phyloP scores from a whole-genome alignment of 1,140 invertebrate species.

The Leptinotarsa undecemlineata region DNA sequence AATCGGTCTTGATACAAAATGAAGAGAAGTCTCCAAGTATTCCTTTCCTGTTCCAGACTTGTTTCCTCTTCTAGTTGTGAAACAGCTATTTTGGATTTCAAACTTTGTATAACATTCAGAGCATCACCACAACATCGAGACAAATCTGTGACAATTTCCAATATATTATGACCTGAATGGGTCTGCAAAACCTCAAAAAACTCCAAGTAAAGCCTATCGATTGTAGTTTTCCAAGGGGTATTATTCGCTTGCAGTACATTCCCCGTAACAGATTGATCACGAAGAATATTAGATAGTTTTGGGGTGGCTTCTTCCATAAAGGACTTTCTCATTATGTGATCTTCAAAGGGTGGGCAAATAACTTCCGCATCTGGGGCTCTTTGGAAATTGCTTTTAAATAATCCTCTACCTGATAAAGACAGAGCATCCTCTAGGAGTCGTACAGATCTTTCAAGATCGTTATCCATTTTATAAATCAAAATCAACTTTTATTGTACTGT shows the following conservation, averaged over 20 bases:
- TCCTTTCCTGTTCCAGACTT: conserved; percentile 78
- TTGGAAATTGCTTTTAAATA: conserved; percentile 39
- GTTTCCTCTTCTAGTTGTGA: conserved; percentile 58
- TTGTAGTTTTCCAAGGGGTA: conserved; percentile 58
- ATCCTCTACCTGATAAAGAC: conserved; percentile 38
- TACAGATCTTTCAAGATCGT: conserved; percentile 49
- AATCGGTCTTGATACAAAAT: conserved; percentile 80
- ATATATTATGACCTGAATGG: conserved; percentile 58
- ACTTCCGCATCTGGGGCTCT: conserved; percentile 20
- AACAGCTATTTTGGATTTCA: conserved; percentile 53
- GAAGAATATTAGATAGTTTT: conserved; percentile 55
- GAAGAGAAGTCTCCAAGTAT: conserved; percentile 83
- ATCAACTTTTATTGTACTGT: too few species aligned
- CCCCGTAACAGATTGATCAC: conserved; percentile 53
- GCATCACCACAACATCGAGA: conserved; percentile 61
- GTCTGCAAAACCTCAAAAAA: conserved; percentile 64
- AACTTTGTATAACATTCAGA: conserved; percentile 57
- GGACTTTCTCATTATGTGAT: conserved; percentile 33
- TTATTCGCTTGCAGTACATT: conserved; percentile 55
- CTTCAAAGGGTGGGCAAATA: conserved; percentile 47
- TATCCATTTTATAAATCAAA: conserved; percentile 44
- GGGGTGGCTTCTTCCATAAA: conserved; percentile 48
- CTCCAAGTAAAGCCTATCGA: conserved; percentile 61
- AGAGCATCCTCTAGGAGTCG: conserved; percentile 51
- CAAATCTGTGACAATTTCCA: conserved; percentile 63